A percentile compares a stretch with the other conserved stretches of the same genome.
Conservation (phyloP, 53 echinoderm and acorn worm species). For the Echinometra lucunter region DNA sequence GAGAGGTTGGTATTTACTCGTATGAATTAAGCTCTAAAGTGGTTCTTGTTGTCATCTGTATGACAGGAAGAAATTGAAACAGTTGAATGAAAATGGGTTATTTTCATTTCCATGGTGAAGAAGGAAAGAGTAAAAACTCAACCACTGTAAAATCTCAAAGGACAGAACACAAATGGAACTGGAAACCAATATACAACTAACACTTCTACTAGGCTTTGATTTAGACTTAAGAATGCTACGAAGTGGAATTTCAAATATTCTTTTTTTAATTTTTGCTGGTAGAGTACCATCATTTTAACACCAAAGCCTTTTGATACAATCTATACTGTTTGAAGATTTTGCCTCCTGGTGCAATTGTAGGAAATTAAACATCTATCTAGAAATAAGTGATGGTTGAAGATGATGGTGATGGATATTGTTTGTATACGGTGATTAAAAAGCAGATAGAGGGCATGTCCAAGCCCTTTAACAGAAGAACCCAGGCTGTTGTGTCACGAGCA, state of each 20-base stretch:
- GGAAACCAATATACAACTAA: neutral
- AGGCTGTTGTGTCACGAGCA: neutral
- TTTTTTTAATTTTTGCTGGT: neutral
- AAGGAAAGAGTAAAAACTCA: neutral
- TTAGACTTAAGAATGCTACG: neutral
- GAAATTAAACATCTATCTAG: neutral
- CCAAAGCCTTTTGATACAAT: neutral
- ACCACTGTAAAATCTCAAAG: neutral
- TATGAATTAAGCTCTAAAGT: conserved; percentile 8
- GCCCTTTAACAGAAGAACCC: neutral
- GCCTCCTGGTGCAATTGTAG: neutral
- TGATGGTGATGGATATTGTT: neutral
- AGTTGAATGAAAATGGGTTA: neutral
- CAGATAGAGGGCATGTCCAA: neutral
- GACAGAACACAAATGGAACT: neutral
- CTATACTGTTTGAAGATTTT: neutral
- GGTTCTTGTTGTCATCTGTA: neutral
- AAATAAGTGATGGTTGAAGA: neutral
- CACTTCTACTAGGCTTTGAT: neutral
- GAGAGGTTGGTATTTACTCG: neutral
- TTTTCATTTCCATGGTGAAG: neutral
- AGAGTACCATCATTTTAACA: no score
- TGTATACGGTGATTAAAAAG: conserved; percentile 12
- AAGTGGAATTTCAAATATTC: no score
- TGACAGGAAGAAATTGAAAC: neutral